phyloP scores from a whole-genome alignment of 2,113 vertebrate genomes.

The Dissostichus mawsoni region DNA sequence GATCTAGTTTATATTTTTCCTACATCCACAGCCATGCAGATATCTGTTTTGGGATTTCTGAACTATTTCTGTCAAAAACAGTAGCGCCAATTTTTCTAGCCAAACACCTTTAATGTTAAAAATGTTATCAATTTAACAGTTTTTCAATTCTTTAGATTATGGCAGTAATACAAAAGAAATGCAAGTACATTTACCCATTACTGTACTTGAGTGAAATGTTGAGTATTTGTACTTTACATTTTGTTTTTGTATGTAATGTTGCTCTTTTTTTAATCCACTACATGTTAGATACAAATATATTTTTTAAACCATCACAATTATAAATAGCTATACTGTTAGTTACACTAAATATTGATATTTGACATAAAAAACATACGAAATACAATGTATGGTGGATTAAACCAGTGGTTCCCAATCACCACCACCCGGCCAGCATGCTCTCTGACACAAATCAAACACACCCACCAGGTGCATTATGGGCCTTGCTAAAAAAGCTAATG shows the following conservation, averaged over 20 bases:
- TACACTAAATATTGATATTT: neutral
- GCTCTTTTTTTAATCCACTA: neutral
- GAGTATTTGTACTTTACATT: neutral
- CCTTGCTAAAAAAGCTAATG: neutral
- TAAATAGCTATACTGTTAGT: neutral
- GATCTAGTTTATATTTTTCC: slow-evolving; percentile 12
- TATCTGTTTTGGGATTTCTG: neutral
- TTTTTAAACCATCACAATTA: neutral
- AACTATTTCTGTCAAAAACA: neutral
- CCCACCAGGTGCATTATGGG: neutral
- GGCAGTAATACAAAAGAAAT: neutral
- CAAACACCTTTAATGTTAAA: neutral
- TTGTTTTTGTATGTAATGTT: neutral
- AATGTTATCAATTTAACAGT: neutral
- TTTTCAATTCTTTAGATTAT: neutral
- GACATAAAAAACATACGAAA: neutral
- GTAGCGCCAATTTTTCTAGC: neutral
- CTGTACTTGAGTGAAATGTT: neutral
- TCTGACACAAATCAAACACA: neutral
- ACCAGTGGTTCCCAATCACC: neutral
- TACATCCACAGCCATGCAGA: neutral
- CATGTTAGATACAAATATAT: neutral
- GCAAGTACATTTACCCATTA: neutral
- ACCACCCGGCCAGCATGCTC: neutral
- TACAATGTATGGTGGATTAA: neutral